Percentiles rank a stretch among this genome's conserved stretches.
Evolutionary conservation across 2,888 invertebrate genomes (phyloP).

Genomic region (Nipponacmea schrenckii): DNA sequence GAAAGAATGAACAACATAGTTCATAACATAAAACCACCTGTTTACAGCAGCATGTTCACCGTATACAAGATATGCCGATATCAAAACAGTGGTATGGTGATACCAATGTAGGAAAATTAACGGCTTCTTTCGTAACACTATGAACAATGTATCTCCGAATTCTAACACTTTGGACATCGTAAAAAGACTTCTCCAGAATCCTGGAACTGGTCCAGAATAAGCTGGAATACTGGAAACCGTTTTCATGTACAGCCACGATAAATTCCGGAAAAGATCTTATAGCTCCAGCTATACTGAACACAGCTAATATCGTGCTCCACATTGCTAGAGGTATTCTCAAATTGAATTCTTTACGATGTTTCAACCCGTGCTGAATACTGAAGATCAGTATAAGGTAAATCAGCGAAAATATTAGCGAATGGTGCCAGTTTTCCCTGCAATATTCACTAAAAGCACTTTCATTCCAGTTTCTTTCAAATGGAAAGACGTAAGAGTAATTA

Average conservation of each 20-base stretch:
- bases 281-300: constrained; percentile 92
- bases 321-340: constrained; percentile 85
- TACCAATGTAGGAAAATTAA: constrained; percentile 72
- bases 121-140: constrained; percentile 69
- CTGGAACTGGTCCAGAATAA: constrained; percentile 79
- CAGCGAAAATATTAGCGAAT: constrained; percentile 81
- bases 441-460: constrained; percentile 88
- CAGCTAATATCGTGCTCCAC: constrained; percentile 92
- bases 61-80: constrained; percentile 69
- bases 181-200: constrained; percentile 98
- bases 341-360: constrained; percentile 88
- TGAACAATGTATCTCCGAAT: constrained; percentile 74
- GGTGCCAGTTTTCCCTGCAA: constrained; percentile 97
- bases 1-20: constrained; percentile 70
- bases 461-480: constrained; percentile 94
- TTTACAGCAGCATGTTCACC: constrained; percentile 63
- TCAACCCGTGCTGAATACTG: constrained; percentile 93
- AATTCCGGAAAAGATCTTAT: constrained; percentile 91
- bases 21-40: constrained; percentile 70
- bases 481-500: constrained; percentile 77
- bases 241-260: constrained; percentile 84
- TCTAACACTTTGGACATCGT: constrained; percentile 96
- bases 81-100: constrained; percentile 71
- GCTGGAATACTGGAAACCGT: constrained; percentile 86
- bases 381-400: constrained; percentile 92